A percentile compares a stretch with the other conserved stretches of the same genome.
Conservation (phyloP, 2,113 vertebrate species). For the Charadrius vociferus region DNA sequence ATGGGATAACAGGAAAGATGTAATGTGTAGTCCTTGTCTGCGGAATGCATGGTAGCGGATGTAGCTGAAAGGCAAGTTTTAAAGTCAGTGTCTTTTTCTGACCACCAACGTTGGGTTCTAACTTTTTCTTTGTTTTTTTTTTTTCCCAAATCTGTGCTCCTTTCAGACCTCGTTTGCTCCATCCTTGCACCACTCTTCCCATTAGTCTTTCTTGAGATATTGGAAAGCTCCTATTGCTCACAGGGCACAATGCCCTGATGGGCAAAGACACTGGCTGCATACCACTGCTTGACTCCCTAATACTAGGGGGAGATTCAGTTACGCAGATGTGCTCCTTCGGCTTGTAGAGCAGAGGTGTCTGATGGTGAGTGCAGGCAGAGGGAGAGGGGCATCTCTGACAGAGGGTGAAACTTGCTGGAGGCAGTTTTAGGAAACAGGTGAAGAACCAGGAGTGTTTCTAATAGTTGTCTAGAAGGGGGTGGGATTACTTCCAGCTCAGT, state of each 20-base stretch:
- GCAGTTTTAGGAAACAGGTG: not conserved
- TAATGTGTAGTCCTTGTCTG: not conserved
- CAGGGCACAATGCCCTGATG: not conserved
- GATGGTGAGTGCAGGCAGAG: not conserved
- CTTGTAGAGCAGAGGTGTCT: not conserved
- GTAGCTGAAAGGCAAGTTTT: not conserved
- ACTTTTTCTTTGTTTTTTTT: not conserved
- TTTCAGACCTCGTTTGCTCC: not conserved
- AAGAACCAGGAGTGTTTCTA: not conserved
- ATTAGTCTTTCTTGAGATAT: not conserved
- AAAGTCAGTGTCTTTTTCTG: not conserved
- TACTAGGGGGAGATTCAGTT: not conserved
- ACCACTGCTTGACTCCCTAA: not conserved
- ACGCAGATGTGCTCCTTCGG: not conserved
- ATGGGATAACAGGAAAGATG: not conserved
- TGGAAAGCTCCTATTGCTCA: not conserved
- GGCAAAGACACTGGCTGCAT: not conserved
- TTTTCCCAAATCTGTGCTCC: rapidly evolving
- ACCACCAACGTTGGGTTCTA: not conserved
- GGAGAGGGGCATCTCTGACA: not conserved
- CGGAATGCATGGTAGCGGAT: rapidly evolving
- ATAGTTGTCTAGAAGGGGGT: not conserved
- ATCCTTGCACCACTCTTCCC: rapidly evolving
- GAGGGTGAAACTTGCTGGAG: not conserved
- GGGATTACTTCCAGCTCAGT: not conserved